Evolutionary conservation across 2,797 vertebrate genomes (phyloP), one percentile per base, ranked within the genome.

Genomic region (Perodicticus potto): DNA sequence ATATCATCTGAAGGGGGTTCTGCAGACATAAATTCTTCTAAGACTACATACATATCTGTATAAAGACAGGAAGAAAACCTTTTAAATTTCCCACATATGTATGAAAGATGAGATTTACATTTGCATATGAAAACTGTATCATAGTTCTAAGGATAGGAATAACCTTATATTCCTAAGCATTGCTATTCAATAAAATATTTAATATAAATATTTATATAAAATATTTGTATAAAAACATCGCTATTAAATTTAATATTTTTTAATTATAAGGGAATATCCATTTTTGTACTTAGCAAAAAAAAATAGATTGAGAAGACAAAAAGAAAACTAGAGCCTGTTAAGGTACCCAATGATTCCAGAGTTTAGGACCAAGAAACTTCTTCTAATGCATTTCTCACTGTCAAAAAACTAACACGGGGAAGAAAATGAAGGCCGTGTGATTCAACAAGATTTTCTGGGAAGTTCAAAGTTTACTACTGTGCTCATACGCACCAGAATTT

Each of bases 61-160:
- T 16, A 57, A 73, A 34, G n/a, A 89, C 59, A 49, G 22, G 87
- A 88, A 86, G 95, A 73, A 91, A 97, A 70, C 29, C 19, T 87
- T 93, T 84, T 74, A 91, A 27, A 83, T 94, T 78, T 87, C 63
- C 81, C 89, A 94, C 85, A 80, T 65, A n/a, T 53, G 49, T 82
- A 32, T 10, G n/a, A 34, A 61, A 69, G 43, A 40, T 59, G 29
- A 83, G 72, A 91, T 84, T 91, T 81, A 86, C 67, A 74, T 37
- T 67, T 81, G 55, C 5, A 57, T 32, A 25, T 49, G n/a, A 95
- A 70, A 89, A 73, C 40, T 49, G 0, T 20, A 67, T 69, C 53
- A 81, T 34, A 37, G 65, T 25, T 34, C 40, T 45, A 84, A 67
- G 22, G 32, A 73, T 3, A 55, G 65, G 65, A 92, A 81, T 72